phyloP scores from a whole-genome alignment of 1,140 invertebrate species.

The Lutraria rhynchaena region DNA sequence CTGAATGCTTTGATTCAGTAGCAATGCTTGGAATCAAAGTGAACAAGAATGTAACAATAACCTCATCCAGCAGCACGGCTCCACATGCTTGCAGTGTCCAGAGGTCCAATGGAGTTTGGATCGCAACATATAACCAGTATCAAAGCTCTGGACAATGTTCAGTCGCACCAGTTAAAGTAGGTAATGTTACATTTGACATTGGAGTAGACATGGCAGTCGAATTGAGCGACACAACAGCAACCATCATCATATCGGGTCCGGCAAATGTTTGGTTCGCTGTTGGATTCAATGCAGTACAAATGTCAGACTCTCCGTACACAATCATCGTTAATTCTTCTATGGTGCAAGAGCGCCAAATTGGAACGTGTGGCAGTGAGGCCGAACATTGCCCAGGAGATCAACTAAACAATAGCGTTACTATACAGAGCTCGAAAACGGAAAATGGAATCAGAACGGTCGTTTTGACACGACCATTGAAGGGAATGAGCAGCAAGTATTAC shows the following conservation, averaged over 20 bases:
- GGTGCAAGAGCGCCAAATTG: constrained; percentile 56
- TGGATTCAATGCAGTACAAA: constrained; percentile 58
- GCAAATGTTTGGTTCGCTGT: constrained; percentile 55
- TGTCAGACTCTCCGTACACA: constrained; percentile 59
- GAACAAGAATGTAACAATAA: constrained; percentile 41
- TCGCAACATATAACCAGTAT: constrained; percentile 41
- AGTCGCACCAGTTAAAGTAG: constrained; percentile 10
- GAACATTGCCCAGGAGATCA: constrained; percentile 61
- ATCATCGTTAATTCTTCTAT: constrained; percentile 57
- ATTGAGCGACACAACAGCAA: constrained; percentile 18
- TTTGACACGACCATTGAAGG: constrained; percentile 50
- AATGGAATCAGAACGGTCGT: constrained; percentile 10
- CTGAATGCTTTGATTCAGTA: constrained; percentile 45
- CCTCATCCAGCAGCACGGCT: background rate
- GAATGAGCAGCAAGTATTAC: constrained; percentile 47
- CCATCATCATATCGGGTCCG: constrained; percentile 52
- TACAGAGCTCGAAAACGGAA: constrained; percentile 33
- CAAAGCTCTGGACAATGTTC: constrained; percentile 51
- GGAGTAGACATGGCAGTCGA: constrained; percentile 5
- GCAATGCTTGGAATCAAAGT: constrained; percentile 34
- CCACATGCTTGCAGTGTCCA: constrained; percentile 51
- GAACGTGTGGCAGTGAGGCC: constrained; percentile 61
- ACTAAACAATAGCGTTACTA: constrained; percentile 18
- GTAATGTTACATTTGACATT: constrained; percentile 20
- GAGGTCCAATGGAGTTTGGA: constrained; percentile 20